Evolutionary conservation across 2,113 vertebrate species (phyloP).

Genomic region (Nyctibius bracteatus): DNA sequence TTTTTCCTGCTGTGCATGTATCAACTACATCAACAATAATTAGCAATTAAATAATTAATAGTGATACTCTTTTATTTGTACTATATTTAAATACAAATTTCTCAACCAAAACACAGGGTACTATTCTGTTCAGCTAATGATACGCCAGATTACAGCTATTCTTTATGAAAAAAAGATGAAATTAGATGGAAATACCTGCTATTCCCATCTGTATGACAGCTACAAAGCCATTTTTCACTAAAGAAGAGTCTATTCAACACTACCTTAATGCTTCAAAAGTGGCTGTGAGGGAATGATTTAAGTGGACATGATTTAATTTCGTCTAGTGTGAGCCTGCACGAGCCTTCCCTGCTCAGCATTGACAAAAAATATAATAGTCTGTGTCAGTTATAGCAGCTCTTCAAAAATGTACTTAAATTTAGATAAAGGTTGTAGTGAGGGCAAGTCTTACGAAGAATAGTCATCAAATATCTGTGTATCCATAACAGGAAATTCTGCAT

Average conservation of each 20-base stretch:
- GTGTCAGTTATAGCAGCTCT: neutral
- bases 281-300: neutral
- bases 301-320: neutral
- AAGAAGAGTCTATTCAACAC: neutral
- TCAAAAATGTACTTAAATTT: neutral
- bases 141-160: neutral
- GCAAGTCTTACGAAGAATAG: neutral
- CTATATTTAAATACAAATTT: neutral
- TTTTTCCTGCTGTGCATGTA: neutral
- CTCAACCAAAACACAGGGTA: neutral
- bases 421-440: neutral
- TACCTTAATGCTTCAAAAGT: neutral
- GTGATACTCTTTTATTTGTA: neutral
- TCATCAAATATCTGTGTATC: neutral
- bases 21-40: neutral
- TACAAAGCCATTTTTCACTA: neutral
- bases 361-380: neutral
- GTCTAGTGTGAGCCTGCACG: neutral
- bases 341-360: neutral
- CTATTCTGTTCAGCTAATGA: neutral
- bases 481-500: neutral
- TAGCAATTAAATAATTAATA: neutral
- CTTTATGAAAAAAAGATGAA: neutral
- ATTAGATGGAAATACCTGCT: neutral
- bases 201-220: neutral